Conservation (phyloP, 2,113 vertebrate genomes). For the Pachyramphus minor region DNA sequence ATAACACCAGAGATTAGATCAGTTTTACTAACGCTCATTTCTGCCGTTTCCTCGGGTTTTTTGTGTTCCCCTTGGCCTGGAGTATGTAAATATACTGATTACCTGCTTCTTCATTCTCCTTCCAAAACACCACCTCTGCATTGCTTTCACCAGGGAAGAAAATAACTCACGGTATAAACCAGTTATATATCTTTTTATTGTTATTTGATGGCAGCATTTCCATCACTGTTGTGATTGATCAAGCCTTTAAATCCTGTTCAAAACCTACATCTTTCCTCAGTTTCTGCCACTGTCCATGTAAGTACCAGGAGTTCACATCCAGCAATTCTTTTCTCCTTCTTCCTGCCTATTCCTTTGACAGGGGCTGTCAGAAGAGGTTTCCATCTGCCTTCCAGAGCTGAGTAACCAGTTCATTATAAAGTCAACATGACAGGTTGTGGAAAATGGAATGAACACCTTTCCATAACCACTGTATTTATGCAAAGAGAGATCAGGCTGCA, state of each 20-base stretch:
- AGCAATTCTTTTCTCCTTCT: conserved; percentile 26
- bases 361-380: conserved; percentile 70
- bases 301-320: conserved; percentile 25
- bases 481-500: conserved; percentile 30
- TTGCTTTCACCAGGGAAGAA: neutral
- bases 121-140: neutral
- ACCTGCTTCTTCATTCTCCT: neutral
- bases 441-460: conserved; percentile 56
- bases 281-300: conserved; percentile 21
- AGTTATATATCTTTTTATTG: conserved; percentile 19
- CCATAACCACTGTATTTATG: conserved; percentile 56
- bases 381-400: conserved; percentile 42
- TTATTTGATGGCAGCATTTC: conserved; percentile 54
- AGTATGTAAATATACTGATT: conserved; percentile 52
- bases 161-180: neutral
- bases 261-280: neutral
- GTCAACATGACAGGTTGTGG: conserved; percentile 39
- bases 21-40: conserved; percentile 32
- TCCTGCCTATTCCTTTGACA: conserved; percentile 60
- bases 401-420: conserved; percentile 68
- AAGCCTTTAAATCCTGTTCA: conserved; percentile 20
- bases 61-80: neutral
- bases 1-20: conserved; percentile 46
- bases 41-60: neutral
- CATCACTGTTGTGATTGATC: conserved; percentile 23